Percentiles rank a stretch among this genome's conserved stretches.
These are phyloP conservation scores for Lasioglossum oenotherae DNA, from an alignment of 2,888 invertebrate species.

Conservation along the genomic window DNA sequence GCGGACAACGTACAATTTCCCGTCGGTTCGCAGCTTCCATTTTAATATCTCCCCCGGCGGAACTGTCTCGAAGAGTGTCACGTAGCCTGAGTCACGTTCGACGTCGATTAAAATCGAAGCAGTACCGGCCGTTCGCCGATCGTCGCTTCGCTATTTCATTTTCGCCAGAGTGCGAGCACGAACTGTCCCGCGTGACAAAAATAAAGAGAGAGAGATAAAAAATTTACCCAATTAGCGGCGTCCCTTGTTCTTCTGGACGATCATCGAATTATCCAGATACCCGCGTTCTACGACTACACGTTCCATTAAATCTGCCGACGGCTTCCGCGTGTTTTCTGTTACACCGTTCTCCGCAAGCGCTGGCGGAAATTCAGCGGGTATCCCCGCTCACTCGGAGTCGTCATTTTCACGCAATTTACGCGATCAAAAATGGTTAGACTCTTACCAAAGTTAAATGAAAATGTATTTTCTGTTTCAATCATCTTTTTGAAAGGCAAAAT, in stretches of 20 bases:
- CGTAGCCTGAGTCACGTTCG: slow-evolving; percentile 22
- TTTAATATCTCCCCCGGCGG: slow-evolving; percentile 18
- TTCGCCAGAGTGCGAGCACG: background rate
- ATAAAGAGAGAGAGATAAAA: background rate
- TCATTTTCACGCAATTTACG: too few species aligned
- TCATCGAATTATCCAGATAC: slow-evolving; percentile 51
- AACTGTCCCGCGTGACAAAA: slow-evolving; percentile 32
- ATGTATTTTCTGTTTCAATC: too few species aligned
- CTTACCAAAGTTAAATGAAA: too few species aligned
- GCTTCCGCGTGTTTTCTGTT: background rate
- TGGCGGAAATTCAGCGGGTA: background rate
- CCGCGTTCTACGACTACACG: background rate
- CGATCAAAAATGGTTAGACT: too few species aligned
- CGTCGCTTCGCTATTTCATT: slow-evolving; percentile 12
- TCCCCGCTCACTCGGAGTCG: too few species aligned
- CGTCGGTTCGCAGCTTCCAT: slow-evolving; percentile 2
- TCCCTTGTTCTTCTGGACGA: slow-evolving; percentile 28
- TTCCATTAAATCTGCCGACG: slow-evolving; percentile 41
- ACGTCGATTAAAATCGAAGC: slow-evolving; percentile 46
- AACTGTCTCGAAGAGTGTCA: background rate
- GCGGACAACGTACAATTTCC: slow-evolving; percentile 12
- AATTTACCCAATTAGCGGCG: slow-evolving; percentile 30
- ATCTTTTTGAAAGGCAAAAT: too few species aligned
- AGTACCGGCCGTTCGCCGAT: slow-evolving; percentile 5
- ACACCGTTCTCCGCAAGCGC: background rate